phyloP scores from a whole-genome alignment of 2,113 vertebrate genomes.

The Carassius auratus region DNA sequence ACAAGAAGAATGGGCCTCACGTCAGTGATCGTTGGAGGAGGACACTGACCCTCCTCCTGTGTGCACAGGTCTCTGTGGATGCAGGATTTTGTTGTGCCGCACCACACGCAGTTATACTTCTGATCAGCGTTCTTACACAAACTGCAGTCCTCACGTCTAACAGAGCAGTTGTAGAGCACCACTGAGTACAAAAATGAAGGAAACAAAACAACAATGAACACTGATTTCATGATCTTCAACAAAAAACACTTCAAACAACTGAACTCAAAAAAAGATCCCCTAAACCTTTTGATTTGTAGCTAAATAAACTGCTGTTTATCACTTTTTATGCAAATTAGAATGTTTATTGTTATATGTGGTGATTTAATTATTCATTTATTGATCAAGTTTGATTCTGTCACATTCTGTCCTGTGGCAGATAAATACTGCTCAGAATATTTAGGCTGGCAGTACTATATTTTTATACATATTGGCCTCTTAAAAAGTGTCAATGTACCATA shows the following conservation, averaged over 20 bases:
- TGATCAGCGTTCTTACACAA: conserved; percentile 83
- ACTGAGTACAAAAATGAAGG: conserved; percentile 72
- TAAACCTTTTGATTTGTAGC: background rate
- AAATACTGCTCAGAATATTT: background rate
- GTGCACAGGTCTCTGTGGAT: conserved; percentile 80
- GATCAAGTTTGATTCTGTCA: background rate
- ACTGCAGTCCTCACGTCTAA: conserved; percentile 90
- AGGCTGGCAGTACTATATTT: background rate
- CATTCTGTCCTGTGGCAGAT: background rate
- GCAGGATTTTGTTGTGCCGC: conserved; percentile 74
- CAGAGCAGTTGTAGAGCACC: conserved; percentile 91
- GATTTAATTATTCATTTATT: background rate
- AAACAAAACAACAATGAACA: background rate
- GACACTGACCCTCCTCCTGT: conserved; percentile 72
- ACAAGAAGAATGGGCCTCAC: conserved; percentile 73
- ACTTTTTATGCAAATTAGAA: background rate
- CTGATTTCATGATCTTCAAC: background rate
- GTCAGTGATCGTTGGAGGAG: conserved; percentile 81
- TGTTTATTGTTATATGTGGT: background rate
- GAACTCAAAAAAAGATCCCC: no score
- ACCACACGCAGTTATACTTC: conserved; percentile 88
- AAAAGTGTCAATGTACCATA: no score
- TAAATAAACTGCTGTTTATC: no score
- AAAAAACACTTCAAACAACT: no score
- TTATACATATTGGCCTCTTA: background rate